Base-by-base conservation (phyloP, 1,140 invertebrate genomes). In the Pseudomyrmex cubaensis region DNA sequence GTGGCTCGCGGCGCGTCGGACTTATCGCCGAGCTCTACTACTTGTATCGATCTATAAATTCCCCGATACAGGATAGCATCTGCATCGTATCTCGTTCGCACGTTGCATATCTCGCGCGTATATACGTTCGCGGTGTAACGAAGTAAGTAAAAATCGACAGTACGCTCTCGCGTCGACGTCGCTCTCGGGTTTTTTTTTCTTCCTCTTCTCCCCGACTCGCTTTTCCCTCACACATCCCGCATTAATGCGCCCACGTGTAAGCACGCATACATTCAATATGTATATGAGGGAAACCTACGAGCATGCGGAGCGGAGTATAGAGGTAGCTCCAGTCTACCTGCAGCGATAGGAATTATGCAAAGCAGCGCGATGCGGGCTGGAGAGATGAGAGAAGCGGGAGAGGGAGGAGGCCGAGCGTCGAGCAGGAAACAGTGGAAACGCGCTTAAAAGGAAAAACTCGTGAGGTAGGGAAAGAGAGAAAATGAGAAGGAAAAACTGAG, bases 331-430 rank as follows among this genome's bases (percentile, higher is more conserved):
- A 70, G 64, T 90, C 77, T 78, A 90, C 85, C 84, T 90, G 85
- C 89, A 90, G 84, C 85, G 87, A 87, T 86, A 85, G 89, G 83
- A 90, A 90, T 90, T 90, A 90, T 90, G 90, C 87, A 90, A 89
- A 90, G 85, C 84, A 83, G 72, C 57, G 82, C 83, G 72, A 83
- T 75, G 80, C 70, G 83, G 56, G 72, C 75, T 59, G 25, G 63
- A 66, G 35, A 82, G 82, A 56, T 48, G 50, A 64, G 54, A 66
- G 66, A 44, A 67, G 69, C 74, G 59, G 35, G 35, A 35, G 57
- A 63, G 35, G 63, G 64, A 69, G 59, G 22, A 25, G 67, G 64
- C 22, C 5, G 48, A 74, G 50, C 57, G 78, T 46, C 48, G 78
- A 20, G 25, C 59, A 54, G 48, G 52, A 82, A 59, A 52, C 67